A percentile compares a stretch with the other conserved stretches of the same genome.
These are phyloP conservation scores for Pardalotus punctatus DNA, from an alignment of 2,113 vertebrate genomes.

Conservation along the genomic window DNA sequence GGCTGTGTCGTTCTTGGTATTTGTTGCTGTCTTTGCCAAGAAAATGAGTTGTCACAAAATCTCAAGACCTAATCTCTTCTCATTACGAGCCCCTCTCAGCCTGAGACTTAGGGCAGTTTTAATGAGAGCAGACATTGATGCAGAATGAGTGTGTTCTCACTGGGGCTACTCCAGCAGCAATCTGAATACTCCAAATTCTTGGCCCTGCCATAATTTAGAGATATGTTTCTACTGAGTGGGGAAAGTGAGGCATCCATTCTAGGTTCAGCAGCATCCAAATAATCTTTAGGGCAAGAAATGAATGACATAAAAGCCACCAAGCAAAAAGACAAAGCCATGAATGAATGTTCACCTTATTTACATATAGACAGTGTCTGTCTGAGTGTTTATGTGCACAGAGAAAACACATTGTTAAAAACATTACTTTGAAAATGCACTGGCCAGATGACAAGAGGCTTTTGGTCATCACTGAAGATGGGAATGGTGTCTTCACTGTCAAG, in stretches of 20 bases:
- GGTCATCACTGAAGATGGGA: neutral
- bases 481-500: neutral
- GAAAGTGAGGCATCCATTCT: neutral
- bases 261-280: neutral
- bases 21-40: constrained; percentile 30
- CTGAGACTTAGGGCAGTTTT: neutral
- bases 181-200: neutral
- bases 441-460: neutral
- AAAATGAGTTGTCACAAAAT: constrained; percentile 39
- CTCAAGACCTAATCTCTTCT: neutral
- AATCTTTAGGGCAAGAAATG: neutral
- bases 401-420: neutral
- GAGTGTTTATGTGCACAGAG: neutral
- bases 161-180: neutral
- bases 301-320: neutral
- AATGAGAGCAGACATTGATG: neutral
- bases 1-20: neutral
- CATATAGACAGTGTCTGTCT: neutral
- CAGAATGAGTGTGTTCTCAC: neutral
- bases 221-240: neutral
- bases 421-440: neutral
- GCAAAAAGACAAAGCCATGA: neutral
- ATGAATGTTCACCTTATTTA: neutral
- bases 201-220: neutral
- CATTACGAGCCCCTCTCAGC: neutral